These are phyloP conservation scores for Channa argus DNA, from an alignment of 2,113 vertebrate species.

Conservation along the genomic window DNA sequence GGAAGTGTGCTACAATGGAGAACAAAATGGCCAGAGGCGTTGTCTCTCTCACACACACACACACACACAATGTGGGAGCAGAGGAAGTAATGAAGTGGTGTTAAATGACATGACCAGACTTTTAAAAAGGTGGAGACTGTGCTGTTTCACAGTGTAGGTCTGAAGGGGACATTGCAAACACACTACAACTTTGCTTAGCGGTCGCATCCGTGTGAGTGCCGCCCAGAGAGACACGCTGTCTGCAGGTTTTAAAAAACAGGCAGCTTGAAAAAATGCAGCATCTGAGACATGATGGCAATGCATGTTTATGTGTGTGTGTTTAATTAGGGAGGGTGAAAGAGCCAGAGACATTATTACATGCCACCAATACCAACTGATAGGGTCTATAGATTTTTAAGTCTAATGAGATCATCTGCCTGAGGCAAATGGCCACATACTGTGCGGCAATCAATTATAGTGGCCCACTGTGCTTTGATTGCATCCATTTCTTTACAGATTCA, in stretches of 20 bases:
- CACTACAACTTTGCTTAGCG: slow-evolving; percentile 61
- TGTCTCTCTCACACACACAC: slow-evolving; percentile 42
- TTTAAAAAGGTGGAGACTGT: slow-evolving; percentile 70
- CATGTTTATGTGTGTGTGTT: slow-evolving; percentile 20
- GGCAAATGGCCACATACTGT: slow-evolving; percentile 49
- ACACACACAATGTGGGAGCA: slow-evolving; percentile 37
- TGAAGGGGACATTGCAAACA: slow-evolving; percentile 63
- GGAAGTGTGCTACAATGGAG: slow-evolving; percentile 78
- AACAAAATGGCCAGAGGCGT: slow-evolving; percentile 77
- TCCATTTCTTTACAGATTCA: slow-evolving; percentile 18
- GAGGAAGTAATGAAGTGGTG: slow-evolving; percentile 78
- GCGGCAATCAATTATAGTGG: slow-evolving; percentile 48
- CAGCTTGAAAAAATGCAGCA: slow-evolving; percentile 51
- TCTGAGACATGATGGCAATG: slow-evolving; percentile 69
- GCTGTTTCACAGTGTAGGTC: slow-evolving; percentile 51
- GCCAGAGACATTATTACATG: slow-evolving; percentile 25
- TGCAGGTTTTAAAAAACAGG: slow-evolving; percentile 45
- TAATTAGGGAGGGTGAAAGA: slow-evolving; percentile 38
- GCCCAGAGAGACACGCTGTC: slow-evolving; percentile 60
- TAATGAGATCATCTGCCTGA: slow-evolving; percentile 60
- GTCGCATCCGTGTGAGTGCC: slow-evolving; percentile 48
- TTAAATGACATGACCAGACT: slow-evolving; percentile 71
- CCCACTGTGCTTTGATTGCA: slow-evolving; percentile 22
- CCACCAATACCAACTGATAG: slow-evolving; percentile 47
- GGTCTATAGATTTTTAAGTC: slow-evolving; percentile 62